Evolutionary conservation across 2,888 invertebrate genomes (phyloP).

Genomic region (Andrena chrysosceles): DNA sequence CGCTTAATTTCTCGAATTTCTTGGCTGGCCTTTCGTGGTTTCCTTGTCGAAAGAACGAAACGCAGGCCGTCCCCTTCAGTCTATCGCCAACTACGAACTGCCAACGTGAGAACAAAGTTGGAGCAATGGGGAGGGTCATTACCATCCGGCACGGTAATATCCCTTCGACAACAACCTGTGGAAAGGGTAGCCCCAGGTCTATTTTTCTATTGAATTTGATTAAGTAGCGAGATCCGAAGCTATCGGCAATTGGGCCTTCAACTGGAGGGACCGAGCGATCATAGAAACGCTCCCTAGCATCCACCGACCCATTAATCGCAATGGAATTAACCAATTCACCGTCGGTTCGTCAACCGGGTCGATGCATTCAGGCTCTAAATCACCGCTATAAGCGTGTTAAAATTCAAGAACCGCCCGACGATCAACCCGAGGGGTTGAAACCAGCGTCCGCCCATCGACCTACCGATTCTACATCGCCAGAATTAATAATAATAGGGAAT

Average conservation of each 20-base stretch:
- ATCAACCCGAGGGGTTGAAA: not conserved
- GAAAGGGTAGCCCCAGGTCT: constrained; percentile 67
- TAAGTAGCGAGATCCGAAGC: constrained; percentile 63
- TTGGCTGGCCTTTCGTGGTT: constrained; percentile 10
- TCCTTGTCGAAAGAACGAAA: constrained; percentile 25
- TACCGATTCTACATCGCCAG: not conserved
- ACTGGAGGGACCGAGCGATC: constrained; percentile 29
- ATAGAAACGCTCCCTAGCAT: constrained; percentile 37
- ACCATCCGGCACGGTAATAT: constrained; percentile 73
- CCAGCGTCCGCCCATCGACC: not conserved
- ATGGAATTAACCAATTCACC: constrained; percentile 38
- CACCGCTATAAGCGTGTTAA: not conserved
- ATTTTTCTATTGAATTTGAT: constrained; percentile 78
- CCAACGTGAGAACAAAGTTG: constrained; percentile 61
- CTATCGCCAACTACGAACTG: constrained; percentile 68
- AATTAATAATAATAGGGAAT: not conserved
- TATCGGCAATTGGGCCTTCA: constrained; percentile 46
- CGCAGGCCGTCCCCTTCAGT: constrained; percentile 55
- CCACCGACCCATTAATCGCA: constrained; percentile 21
- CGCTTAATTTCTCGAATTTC: not conserved
- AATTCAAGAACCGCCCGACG: not conserved
- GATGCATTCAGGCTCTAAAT: constrained; percentile 12
- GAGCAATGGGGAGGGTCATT: constrained; percentile 69
- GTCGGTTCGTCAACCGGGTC: not conserved
- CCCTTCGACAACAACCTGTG: constrained; percentile 64